These are phyloP conservation scores for Salvator merianae DNA, from an alignment of 2,113 vertebrate species.

Conservation along the genomic window DNA sequence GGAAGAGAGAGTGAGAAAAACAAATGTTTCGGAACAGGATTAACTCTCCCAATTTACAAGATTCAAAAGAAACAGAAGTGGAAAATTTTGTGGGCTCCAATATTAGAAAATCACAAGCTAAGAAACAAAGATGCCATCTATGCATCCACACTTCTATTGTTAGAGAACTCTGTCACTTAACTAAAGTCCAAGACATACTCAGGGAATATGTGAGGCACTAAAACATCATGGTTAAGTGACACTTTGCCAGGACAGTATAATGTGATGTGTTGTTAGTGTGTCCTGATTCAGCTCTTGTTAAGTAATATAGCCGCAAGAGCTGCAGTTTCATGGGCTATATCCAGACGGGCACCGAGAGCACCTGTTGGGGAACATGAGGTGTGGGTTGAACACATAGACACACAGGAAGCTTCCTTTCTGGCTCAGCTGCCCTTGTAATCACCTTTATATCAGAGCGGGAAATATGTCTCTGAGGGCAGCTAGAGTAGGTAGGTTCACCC, in stretches of 20 bases:
- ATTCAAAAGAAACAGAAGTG: too few relatives aligned
- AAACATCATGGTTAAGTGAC: background rate
- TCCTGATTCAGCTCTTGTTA: background rate
- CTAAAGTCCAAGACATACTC: background rate
- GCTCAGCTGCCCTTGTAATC: too few relatives aligned
- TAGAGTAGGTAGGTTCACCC: too few relatives aligned
- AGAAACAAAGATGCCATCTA: background rate
- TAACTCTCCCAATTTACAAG: too few relatives aligned
- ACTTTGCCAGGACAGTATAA: background rate
- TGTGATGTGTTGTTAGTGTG: background rate
- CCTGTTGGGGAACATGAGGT: too few relatives aligned
- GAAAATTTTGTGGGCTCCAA: background rate
- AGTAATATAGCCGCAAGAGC: background rate
- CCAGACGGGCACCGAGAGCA: too few relatives aligned
- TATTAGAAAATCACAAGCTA: background rate
- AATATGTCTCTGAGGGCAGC: too few relatives aligned
- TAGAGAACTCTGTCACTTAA: background rate
- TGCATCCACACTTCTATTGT: background rate
- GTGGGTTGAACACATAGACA: too few relatives aligned
- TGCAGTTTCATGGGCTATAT: background rate
- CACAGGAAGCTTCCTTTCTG: too few relatives aligned
- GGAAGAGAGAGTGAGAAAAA: background rate
- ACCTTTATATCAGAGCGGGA: too few relatives aligned
- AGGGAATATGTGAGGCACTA: background rate
- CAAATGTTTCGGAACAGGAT: too few relatives aligned